phyloP scores from a whole-genome alignment of 64 coral and sea anemone genomes.

The Stylophora pistillata region DNA sequence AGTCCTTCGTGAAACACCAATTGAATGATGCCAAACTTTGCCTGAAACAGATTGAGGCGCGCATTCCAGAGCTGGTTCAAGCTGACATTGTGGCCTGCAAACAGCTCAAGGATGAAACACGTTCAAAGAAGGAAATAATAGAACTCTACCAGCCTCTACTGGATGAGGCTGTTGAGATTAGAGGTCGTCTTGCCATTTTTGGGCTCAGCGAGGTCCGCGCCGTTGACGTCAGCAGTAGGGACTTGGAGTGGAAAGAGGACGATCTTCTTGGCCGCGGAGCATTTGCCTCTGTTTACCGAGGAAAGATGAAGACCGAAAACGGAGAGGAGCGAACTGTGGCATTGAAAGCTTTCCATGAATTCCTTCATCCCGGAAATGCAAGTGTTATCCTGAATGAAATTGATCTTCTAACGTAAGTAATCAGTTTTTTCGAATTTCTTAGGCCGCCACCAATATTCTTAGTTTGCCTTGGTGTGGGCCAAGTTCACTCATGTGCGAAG shows the following conservation, averaged over 20 bases:
- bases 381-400: not conserved
- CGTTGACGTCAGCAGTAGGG: not conserved
- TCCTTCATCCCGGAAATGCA: not conserved
- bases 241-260: not conserved
- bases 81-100: constrained; percentile 10
- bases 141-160: constrained; percentile 10
- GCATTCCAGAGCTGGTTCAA: constrained; percentile 21
- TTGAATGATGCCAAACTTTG: not conserved
- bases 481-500: too few relatives aligned
- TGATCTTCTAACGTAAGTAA: constrained; percentile 19
- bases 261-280: too few relatives aligned
- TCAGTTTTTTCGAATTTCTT: too few relatives aligned
- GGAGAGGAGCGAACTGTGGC: too few relatives aligned
- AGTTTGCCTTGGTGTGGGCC: too few relatives aligned
- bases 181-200: constrained; percentile 3
- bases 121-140: constrained; percentile 3
- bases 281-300: too few relatives aligned
- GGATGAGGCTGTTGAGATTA: not conserved
- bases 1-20: not conserved
- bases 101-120: constrained; percentile 2
- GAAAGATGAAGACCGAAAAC: too few relatives aligned
- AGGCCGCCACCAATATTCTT: too few relatives aligned
- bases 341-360: too few relatives aligned
- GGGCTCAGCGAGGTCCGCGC: not conserved
- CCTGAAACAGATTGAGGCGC: constrained; percentile 10